These are phyloP conservation scores for Oscheius sp. DNA, from an alignment of 2,888 invertebrate species.

Conservation along the genomic window DNA sequence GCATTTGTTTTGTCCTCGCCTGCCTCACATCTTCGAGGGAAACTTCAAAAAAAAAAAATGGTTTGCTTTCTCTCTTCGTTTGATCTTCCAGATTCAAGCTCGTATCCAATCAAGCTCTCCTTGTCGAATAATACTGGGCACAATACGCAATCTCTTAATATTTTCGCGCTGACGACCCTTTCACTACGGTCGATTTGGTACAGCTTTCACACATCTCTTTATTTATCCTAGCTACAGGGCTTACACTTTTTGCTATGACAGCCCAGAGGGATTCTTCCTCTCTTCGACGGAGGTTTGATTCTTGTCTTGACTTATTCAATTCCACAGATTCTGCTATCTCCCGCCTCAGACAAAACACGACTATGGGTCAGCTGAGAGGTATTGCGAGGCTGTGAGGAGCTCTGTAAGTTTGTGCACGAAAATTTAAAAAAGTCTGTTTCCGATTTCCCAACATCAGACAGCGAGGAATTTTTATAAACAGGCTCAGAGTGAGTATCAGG, in stretches of 20 bases:
- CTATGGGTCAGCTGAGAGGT: conserved; percentile 24
- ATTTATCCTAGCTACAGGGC: background rate
- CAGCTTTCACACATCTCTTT: background rate
- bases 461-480: background rate
- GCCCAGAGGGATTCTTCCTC: background rate
- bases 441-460: conserved; percentile 1
- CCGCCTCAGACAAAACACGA: conserved; percentile 2
- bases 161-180: background rate
- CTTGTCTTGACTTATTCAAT: background rate
- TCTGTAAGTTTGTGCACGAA: background rate
- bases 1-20: too few species aligned
- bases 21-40: too few species aligned
- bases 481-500: conserved; percentile 17
- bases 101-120: too few species aligned
- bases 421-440: background rate
- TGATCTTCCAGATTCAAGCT: too few species aligned
- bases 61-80: too few species aligned
- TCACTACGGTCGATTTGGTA: conserved; percentile 11
- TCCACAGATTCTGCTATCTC: conserved; percentile 6
- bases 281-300: conserved; percentile 17
- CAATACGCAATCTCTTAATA: background rate
- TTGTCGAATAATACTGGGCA: too few species aligned
- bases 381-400: conserved; percentile 27
- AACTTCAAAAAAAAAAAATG: too few species aligned
- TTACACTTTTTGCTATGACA: background rate